Base-by-base conservation (phyloP, 2,888 invertebrate species). In the Lycaena phlaeas region DNA sequence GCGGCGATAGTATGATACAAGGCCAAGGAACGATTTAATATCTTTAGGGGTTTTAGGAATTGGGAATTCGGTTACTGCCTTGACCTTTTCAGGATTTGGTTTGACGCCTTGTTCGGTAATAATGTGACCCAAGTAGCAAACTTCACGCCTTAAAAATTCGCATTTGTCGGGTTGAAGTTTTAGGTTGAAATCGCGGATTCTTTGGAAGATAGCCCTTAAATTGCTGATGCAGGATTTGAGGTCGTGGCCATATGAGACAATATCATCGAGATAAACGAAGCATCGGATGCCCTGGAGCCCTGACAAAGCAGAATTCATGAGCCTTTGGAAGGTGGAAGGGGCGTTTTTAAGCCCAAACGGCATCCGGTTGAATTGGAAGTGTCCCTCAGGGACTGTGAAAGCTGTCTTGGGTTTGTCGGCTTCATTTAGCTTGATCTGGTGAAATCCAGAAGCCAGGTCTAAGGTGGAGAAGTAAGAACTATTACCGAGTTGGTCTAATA, bases 241-340 rank as follows among this genome's bases (percentile, higher is more conserved):
- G 0, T 53, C 50, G 1, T 51, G 51, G 5, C 48, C 49, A 18
- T 50, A 57, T 1, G 61, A 50, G 6, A 64, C 45, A 1, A 63
- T 58, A 27, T 64, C 64, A 31, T 64, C 62, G 0, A 63, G 17
- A 28, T 64, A 64, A 1, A 57, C 54, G 1, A 57, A 18, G 18
- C 56, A 54, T 1, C 45, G 45, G 4, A 34, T 34, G 4, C 50
- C 46, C 30, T 50, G 49, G 9, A 63, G 38, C 4, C 49, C 54
- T 40, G 18, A 18, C 5, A 18, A 18, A 5, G 18, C 18, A 18
- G 18, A 18, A 5, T 18, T 18, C 18, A 18, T 18, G 5, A 18
- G 18, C 5, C 29, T 11, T 17, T 27, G 40, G 34, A 40, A 27
- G 22, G 15, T n/a, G n/a, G n/a, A n/a, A n/a, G n/a, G n/a, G n/a